Evolutionary conservation across 2,888 invertebrate species (phyloP).

Genomic region (Arctia plantaginis): DNA sequence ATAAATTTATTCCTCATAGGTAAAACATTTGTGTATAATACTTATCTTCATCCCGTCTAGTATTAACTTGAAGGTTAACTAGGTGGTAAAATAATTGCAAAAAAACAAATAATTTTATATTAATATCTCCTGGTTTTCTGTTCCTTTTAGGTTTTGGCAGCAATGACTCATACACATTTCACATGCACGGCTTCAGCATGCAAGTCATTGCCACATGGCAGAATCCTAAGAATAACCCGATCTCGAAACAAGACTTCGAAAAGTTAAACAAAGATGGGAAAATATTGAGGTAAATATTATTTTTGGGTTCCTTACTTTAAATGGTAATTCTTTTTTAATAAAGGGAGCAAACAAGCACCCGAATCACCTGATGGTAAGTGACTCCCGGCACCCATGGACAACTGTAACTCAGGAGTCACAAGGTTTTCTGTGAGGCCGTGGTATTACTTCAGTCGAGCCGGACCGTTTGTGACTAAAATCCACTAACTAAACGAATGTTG

Average conservation of each 20-base stretch:
- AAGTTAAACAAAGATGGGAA: slow-evolving; percentile 67
- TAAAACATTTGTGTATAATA: too few relatives aligned
- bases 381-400: too few relatives aligned
- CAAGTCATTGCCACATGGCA: slow-evolving; percentile 80
- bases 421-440: too few relatives aligned
- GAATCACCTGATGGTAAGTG: too few relatives aligned
- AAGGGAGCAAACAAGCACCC: too few relatives aligned
- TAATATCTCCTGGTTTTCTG: not conserved
- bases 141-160: slow-evolving; percentile 79
- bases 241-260: slow-evolving; percentile 73
- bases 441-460: too few relatives aligned
- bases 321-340: too few relatives aligned
- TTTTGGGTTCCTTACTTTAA: not conserved
- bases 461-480: too few relatives aligned
- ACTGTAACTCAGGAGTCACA: too few relatives aligned
- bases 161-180: slow-evolving; percentile 87
- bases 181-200: slow-evolving; percentile 87
- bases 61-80: not conserved
- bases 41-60: not conserved
- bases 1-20: too few relatives aligned
- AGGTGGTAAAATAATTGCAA: not conserved
- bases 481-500: not conserved
- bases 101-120: not conserved
- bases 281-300: slow-evolving; percentile 66
- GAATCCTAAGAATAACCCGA: slow-evolving; percentile 66